Evolutionary conservation across 2,113 vertebrate species (phyloP).

Genomic region (Grantiella picta): DNA sequence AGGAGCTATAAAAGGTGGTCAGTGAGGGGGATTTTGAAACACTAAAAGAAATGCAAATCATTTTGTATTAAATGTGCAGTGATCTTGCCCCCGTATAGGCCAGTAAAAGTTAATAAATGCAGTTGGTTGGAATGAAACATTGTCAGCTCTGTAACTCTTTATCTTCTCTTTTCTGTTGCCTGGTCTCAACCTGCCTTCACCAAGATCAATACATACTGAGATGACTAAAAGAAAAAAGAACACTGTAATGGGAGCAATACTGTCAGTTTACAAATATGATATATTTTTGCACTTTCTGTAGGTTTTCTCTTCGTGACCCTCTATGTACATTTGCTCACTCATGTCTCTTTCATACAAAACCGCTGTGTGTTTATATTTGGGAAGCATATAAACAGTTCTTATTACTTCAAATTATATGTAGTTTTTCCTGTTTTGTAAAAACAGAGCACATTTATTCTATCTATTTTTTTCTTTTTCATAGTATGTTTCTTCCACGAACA

Average conservation of each 20-base stretch:
- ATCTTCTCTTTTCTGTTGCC: not conserved
- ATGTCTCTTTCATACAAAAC: not conserved
- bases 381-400: not conserved
- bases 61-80: not conserved
- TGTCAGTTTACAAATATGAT: not conserved
- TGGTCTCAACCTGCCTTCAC: not conserved
- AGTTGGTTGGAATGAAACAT: not conserved
- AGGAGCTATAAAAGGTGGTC: not conserved
- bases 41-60: not conserved
- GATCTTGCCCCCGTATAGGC: not conserved
- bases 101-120: not conserved
- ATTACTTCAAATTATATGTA: not conserved
- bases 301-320: not conserved
- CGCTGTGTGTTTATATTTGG: not conserved
- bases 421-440: not conserved
- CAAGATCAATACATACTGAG: not conserved
- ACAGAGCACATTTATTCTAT: not conserved
- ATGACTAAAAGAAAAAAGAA: not conserved
- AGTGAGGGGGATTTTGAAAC: not conserved
- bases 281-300: not conserved
- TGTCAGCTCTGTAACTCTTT: not conserved
- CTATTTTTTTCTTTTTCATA: not conserved
- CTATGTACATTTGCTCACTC: not conserved
- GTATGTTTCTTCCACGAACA: not conserved
- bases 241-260: not conserved